phyloP scores from a whole-genome alignment of 2,113 vertebrate species.

The Poicephalus meyeri region DNA sequence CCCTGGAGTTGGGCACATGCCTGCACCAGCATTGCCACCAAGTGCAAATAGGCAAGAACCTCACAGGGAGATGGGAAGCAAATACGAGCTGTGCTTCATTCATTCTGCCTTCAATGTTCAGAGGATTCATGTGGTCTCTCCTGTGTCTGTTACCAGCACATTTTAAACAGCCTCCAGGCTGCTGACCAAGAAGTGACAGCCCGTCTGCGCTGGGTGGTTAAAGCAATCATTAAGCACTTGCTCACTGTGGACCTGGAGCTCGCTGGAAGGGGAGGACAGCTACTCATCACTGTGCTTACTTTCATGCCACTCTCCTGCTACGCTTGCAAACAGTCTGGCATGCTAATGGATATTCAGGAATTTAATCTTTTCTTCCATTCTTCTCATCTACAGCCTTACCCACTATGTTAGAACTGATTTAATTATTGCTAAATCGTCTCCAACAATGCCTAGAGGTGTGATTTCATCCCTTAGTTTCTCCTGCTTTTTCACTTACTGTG shows the following conservation, averaged over 20 bases:
- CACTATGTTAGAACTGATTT: not conserved
- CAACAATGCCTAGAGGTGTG: not conserved
- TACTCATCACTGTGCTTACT: not conserved
- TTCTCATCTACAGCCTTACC: not conserved
- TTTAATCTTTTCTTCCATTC: not conserved
- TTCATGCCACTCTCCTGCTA: not conserved
- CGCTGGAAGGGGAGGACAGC: not conserved
- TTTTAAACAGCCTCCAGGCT: not conserved
- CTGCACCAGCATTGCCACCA: fast-evolving
- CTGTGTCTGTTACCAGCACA: not conserved
- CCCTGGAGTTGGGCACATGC: fast-evolving
- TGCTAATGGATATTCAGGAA: not conserved
- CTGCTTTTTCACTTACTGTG: not conserved
- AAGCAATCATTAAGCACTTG: not conserved
- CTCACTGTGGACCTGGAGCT: not conserved
- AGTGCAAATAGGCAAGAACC: fast-evolving
- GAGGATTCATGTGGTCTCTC: not conserved
- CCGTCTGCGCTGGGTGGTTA: not conserved
- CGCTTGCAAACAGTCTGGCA: not conserved
- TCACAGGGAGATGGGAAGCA: not conserved
- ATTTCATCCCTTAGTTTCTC: not conserved
- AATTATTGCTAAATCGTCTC: not conserved
- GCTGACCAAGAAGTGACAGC: not conserved
- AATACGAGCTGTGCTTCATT: not conserved
- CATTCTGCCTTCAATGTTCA: fast-evolving